Evolutionary conservation across 2,888 invertebrate species (phyloP), one percentile per base, ranked within the genome.

Genomic region (Chirona hameri): DNA sequence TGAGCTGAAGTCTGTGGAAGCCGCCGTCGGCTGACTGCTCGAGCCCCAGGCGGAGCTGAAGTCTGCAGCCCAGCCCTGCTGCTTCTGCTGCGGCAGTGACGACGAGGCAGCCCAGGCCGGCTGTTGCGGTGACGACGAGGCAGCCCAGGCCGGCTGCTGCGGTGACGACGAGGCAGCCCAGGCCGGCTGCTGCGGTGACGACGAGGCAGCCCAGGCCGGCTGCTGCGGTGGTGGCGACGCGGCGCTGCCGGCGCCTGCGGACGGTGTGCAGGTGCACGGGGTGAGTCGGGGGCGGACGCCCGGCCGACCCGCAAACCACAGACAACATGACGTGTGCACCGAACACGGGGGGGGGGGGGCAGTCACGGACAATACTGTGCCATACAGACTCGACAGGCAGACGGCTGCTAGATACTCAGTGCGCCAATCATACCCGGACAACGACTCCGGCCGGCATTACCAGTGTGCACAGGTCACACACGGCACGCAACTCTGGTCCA

Each of bases 31-130:
- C 46, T 24, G 48, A 7, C 14, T 39, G 12, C 79, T n/a, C 39
- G 48, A 27, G 52, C 55, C 52, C 57, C 81, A 57, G 52, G 39
- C 39, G 39, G 29, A 29, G 79, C 29, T 21, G 39, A 48, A 65
- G 60, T 81, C 83, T 29, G 81, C 65, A n/a, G 81, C 27, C 79
- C 76, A 82, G 48, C 31, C 60, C 65, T 39, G 55, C 55, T 48
- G 65, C 81, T 80, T n/a, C 31, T 55, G 80, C 79, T 60, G 81
- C 46, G 79, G 72, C 55, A 46, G 31, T 55, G 82, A 81, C 79
- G 83, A 83, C 82, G 82, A 83, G 83, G 39, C 80, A 65, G 83
- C 83, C 21, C 81, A 82, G 79, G 83, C 76, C 52, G 81, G 81
- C 69, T 83, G 82, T 57, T 48, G 83, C n/a, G 9, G 57, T 57